Evolutionary conservation across 1,140 invertebrate species (phyloP), one percentile per base, ranked within the genome.

Genomic region (Drosophila gunungcola): DNA sequence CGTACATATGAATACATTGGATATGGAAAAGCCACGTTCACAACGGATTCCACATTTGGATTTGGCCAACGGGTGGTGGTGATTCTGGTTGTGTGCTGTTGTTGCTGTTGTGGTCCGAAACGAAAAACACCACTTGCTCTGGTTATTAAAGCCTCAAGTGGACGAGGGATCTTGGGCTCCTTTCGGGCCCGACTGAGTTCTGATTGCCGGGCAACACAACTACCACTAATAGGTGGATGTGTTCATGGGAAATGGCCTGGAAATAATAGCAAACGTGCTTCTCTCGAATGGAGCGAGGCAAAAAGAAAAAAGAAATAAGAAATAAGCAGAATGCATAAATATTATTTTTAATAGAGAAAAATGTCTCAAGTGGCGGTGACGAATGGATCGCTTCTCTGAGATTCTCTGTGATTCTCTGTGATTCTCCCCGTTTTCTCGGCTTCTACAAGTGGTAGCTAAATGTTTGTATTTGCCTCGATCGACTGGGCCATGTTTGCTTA

Each of bases 261-360:
- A 88, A 86, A 89, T 89, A 89, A 89, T 88, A 89, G 84, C 84
- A 89, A 88, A 88, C 83, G 83, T 88, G 83, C 79, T 78, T 79
- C 82, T 70, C 58, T 67, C 60, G 58, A 65, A 49, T 51, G 25
- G 69, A 58, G 42, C 42, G n/a, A 12, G 4, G 52, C 34, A 34
- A 36, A 58, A 52, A 42, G 27, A 2, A 6, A 3, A 34, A 13
- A 69, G 58, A 70, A 3, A 32, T 58, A 62, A 70, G 61, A 39
- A 54, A 62, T 61, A 65, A 42, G 74, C 79, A 77, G 86, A 83
- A 83, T 89, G 76, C 83, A 88, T 88, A 89, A 88, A 88, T 88
- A 89, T 86, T 86, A 57, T 78, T 83, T 89, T 79, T 79, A 83
- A 83, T 84, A 83, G 64, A 80, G 45, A 73, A 78, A 83, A 77